phyloP scores from a whole-genome alignment of 2,888 invertebrate species.

The Drosophila macrospina region DNA sequence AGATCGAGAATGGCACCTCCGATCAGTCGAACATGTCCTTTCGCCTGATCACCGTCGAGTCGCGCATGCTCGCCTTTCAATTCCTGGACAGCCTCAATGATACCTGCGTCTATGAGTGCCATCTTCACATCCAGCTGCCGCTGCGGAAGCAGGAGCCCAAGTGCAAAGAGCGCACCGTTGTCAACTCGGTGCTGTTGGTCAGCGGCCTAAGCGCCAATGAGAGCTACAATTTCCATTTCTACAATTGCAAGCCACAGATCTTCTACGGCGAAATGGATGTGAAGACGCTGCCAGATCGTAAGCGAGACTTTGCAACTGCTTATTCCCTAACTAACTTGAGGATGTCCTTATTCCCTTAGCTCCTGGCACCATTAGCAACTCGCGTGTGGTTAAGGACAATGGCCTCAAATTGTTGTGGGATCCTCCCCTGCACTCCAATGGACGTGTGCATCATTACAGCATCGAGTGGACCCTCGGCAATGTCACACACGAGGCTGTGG shows the following conservation, averaged over 20 bases:
- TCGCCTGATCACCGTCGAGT: constrained; percentile 79
- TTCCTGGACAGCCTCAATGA: constrained; percentile 81
- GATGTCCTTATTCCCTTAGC: constrained; percentile 55
- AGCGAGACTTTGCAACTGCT: constrained; percentile 38
- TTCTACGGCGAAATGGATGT: constrained; percentile 83
- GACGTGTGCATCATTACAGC: constrained; percentile 83
- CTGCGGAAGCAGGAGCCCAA: constrained; percentile 75
- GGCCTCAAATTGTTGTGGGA: constrained; percentile 84
- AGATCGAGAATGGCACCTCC: constrained; percentile 84
- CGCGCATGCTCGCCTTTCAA: constrained; percentile 82
- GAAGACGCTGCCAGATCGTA: constrained; percentile 84
- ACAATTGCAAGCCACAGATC: constrained; percentile 79
- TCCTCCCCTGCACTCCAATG: constrained; percentile 84
- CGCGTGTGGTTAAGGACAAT: constrained; percentile 79
- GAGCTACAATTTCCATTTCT: constrained; percentile 81
- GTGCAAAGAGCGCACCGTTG: constrained; percentile 74
- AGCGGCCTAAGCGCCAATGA: constrained; percentile 77
- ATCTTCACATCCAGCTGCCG: constrained; percentile 72
- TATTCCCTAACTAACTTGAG: neutral
- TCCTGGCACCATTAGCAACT: constrained; percentile 84
- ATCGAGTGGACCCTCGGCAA: constrained; percentile 84
- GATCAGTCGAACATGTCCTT: constrained; percentile 80
- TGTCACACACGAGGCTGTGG: constrained; percentile 82
- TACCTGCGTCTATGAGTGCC: constrained; percentile 81
- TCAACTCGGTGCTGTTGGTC: constrained; percentile 76